Base-by-base conservation (phyloP, 2,888 invertebrate genomes). In the Drosophila diplacantha region DNA sequence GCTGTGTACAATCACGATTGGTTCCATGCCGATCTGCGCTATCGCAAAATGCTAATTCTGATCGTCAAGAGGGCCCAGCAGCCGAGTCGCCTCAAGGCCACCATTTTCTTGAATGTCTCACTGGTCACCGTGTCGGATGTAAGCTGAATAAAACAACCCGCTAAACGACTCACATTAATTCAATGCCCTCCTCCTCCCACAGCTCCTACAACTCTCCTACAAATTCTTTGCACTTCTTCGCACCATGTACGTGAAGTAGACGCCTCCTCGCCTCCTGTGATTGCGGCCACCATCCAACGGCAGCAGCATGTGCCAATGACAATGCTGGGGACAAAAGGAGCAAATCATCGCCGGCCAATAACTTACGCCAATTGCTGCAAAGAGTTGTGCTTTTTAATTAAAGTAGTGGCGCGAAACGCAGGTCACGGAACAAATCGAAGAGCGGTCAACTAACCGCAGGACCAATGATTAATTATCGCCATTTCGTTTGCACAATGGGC, bases 201-300 rank as follows among this genome's bases (percentile, higher is more conserved):
- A 87, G 87, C 69, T 87, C 6, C 68, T 85, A 31, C 86, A 85
- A 47, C 59, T 87, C 3, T 86, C 87, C 6, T 87, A 87, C 54
- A 87, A 87, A 57, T 87, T 87, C 53, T 87, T 86, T 37, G 86
- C 87, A 3, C 58, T 87, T 3, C 46, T 87, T 12, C 78, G 85
- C 8, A 86, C 86, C 3, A 86, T 87, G 84, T 87, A 87, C 51
- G 53, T 68, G 7, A 70, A 85, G 31, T 83, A 71, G 66, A 35
- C 29, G 39, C 12, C 22, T 34, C 29, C 34, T 29, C 34, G 39
- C 14, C 39, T 12, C 39, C 53, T 22, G 38, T 63, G 44, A 62
- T 51, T 44, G 26, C 35, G 29, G 39, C 29, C 16, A 46, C 55
- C 54, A 18, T 62, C 38, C 18, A 46, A 62, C 16, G 51, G 31